Conservation (phyloP, 2,797 vertebrate genomes). For the Cichlasoma orientale region DNA sequence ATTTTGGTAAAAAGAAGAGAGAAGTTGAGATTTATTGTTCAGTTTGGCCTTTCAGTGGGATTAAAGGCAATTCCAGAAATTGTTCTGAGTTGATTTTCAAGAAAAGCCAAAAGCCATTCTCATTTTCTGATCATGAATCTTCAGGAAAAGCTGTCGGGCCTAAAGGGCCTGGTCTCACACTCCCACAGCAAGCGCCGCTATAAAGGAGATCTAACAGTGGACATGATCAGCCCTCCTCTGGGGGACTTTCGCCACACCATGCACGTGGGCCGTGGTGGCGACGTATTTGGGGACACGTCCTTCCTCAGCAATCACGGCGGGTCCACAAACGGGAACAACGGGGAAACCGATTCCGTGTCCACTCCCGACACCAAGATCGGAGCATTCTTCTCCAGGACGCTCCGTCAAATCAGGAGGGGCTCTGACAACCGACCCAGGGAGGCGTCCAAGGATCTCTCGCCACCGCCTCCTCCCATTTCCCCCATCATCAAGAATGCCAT, state of each 20-base stretch:
- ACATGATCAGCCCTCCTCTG: conserved; percentile 97
- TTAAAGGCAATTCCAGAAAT: conserved; percentile 22
- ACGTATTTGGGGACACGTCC: conserved; percentile 96
- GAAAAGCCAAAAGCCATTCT: conserved; percentile 2
- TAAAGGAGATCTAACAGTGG: conserved; percentile 87
- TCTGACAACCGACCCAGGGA: conserved; percentile 75
- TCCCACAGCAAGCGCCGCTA: conserved; percentile 88
- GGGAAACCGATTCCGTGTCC: conserved; percentile 67
- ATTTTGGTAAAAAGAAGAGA: not conserved
- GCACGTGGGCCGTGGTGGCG: conserved; percentile 95
- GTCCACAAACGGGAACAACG: conserved; percentile 64
- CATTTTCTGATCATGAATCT: conserved; percentile 86
- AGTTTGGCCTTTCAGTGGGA: conserved; percentile 17
- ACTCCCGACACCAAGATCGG: conserved; percentile 79
- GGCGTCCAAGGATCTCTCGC: conserved; percentile 74
- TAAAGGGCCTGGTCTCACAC: conserved; percentile 89
- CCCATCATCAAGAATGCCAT: conserved; percentile 97
- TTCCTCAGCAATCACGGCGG: conserved; percentile 96
- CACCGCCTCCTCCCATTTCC: conserved; percentile 84
- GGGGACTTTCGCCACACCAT: conserved; percentile 98
- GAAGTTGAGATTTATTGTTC: conserved; percentile 3
- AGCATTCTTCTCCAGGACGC: conserved; percentile 88
- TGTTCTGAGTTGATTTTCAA: conserved; percentile 2
- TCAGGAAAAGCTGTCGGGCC: conserved; percentile 89
- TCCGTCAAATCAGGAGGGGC: conserved; percentile 86